phyloP scores from a whole-genome alignment of 2,888 invertebrate genomes.

The Scaptodrosophila latifasciaeformis region DNA sequence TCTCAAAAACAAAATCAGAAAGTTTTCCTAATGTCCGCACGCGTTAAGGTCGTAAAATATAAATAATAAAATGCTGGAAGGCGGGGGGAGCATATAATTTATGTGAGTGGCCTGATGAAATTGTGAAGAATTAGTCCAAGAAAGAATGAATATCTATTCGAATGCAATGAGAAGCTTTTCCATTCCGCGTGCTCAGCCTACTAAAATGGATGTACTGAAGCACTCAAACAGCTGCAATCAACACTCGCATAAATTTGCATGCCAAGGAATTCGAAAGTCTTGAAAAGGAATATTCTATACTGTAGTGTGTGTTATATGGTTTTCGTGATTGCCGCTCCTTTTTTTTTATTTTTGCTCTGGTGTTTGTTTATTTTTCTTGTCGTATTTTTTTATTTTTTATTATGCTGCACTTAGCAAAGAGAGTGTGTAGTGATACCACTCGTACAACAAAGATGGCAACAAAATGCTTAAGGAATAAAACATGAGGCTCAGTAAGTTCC shows the following conservation, averaged over 20 bases:
- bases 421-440: background rate
- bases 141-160: background rate
- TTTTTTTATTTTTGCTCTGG: constrained; percentile 1
- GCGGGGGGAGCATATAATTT: constrained; percentile 38
- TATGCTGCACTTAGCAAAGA: constrained; percentile 40
- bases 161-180: constrained; percentile 1
- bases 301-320: background rate
- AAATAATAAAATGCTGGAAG: constrained; percentile 40
- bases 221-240: constrained; percentile 50
- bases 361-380: constrained; percentile 43
- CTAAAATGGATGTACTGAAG: background rate
- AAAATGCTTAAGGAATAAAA: constrained; percentile 53
- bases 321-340: constrained; percentile 1
- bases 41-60: constrained; percentile 26
- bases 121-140: background rate
- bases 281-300: too few species aligned
- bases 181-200: background rate
- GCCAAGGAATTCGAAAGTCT: constrained; percentile 18
- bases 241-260: constrained; percentile 64
- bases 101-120: constrained; percentile 25
- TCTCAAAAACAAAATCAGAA: constrained; percentile 18
- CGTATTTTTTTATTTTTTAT: too few species aligned
- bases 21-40: constrained; percentile 42
- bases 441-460: constrained; percentile 23
- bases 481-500: constrained; percentile 40